phyloP scores from a whole-genome alignment of 2,113 vertebrate genomes.

The Pachycephala philippinensis region DNA sequence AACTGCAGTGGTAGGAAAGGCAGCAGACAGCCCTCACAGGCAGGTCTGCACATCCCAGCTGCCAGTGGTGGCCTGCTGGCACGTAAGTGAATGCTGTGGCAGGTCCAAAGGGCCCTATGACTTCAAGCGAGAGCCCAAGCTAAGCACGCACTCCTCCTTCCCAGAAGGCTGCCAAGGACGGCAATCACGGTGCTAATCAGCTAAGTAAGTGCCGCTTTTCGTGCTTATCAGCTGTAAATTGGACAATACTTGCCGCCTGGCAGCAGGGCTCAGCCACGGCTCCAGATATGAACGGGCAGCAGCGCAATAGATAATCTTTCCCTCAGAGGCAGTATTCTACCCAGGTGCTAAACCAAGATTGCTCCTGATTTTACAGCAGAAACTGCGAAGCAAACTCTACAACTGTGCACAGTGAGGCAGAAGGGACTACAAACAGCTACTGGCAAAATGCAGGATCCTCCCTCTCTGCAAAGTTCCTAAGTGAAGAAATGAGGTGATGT shows the following conservation, averaged over 20 bases:
- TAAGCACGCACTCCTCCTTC: not conserved
- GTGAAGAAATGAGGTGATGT: fast-evolving
- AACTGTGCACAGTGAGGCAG: fast-evolving
- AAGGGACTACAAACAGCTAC: not conserved
- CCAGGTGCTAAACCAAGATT: not conserved
- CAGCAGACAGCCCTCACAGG: fast-evolving
- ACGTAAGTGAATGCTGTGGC: not conserved
- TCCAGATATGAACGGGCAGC: not conserved
- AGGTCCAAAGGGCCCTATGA: not conserved
- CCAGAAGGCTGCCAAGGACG: not conserved
- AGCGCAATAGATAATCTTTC: not conserved
- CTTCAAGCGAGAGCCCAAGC: not conserved
- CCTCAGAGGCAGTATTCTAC: not conserved
- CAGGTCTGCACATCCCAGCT: not conserved
- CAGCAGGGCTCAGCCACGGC: not conserved
- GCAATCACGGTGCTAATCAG: not conserved
- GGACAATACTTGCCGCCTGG: not conserved
- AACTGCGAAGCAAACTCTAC: not conserved
- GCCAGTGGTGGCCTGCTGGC: not conserved
- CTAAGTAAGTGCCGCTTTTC: not conserved
- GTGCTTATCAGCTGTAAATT: not conserved
- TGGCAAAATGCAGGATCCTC: too few relatives aligned
- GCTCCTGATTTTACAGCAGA: not conserved
- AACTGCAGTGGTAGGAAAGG: not conserved
- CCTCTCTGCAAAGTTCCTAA: not conserved